Conservation (phyloP, 2,888 invertebrate species). For the Platerodrilus igneus region DNA sequence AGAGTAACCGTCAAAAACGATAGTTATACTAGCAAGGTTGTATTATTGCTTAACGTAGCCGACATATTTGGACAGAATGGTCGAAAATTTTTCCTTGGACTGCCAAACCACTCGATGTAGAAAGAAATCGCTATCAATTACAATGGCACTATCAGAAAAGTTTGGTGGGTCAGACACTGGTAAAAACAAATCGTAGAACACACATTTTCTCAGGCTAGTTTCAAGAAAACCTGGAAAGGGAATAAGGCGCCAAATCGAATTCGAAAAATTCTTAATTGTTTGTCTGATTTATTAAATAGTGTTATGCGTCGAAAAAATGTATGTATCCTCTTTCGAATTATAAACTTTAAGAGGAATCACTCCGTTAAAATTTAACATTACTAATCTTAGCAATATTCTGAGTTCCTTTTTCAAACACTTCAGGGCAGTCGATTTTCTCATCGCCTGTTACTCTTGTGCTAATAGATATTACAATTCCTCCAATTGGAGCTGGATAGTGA, state of each 20-base stretch:
- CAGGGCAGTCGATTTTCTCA: constrained; percentile 7
- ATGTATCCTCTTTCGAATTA: not conserved
- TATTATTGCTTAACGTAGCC: too few species aligned
- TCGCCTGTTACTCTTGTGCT: constrained; percentile 6
- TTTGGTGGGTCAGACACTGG: not conserved
- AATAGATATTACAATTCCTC: not conserved
- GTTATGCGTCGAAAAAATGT: not conserved
- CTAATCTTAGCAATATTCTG: constrained; percentile 1
- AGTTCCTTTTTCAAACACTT: constrained; percentile 3
- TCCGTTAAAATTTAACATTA: constrained; percentile 1
- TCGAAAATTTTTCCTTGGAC: not conserved
- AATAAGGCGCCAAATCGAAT: not conserved
- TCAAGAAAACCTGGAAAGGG: not conserved
- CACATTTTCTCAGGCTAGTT: not conserved
- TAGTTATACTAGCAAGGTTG: too few species aligned
- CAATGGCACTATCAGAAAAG: not conserved
- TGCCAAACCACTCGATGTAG: not conserved
- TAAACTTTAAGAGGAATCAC: not conserved
- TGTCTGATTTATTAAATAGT: not conserved
- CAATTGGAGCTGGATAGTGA: constrained; percentile 1
- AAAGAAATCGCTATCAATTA: not conserved
- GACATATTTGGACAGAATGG: not conserved
- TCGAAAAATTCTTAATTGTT: not conserved
- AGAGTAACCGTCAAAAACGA: too few species aligned
- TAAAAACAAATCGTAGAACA: constrained; percentile 1